phyloP scores from a whole-genome alignment of 2,797 vertebrate genomes.

The Xerus rutilus region DNA sequence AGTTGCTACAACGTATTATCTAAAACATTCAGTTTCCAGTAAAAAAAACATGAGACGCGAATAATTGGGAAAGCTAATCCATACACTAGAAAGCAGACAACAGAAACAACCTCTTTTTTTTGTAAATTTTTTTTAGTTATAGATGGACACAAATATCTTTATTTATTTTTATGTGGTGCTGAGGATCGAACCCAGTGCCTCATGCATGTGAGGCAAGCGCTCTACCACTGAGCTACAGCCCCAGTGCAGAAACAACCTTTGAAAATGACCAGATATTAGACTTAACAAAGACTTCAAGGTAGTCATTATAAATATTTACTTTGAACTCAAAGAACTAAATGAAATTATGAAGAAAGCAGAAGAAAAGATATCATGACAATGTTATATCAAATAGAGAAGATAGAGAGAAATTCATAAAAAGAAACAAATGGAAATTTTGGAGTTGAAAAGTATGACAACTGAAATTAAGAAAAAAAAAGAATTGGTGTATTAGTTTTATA shows the following conservation, averaged over 20 bases:
- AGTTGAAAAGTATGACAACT: not conserved
- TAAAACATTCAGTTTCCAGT: constrained; percentile 43
- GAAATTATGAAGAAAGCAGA: constrained; percentile 4
- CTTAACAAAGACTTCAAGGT: constrained; percentile 48
- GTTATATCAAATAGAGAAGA: not conserved
- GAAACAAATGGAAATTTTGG: not conserved
- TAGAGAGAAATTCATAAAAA: not conserved
- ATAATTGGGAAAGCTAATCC: not conserved
- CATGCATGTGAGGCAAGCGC: no score
- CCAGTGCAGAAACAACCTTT: not conserved
- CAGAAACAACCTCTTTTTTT: not conserved
- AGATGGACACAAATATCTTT: no score
- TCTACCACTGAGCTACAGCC: no score
- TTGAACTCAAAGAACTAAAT: constrained; percentile 18
- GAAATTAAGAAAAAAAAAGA: not conserved
- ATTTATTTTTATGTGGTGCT: no score
- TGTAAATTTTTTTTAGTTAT: no score
- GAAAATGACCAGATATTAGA: constrained; percentile 17
- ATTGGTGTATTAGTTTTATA: not conserved
- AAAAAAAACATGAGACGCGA: not conserved
- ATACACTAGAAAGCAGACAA: not conserved
- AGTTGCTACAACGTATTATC: constrained; percentile 4
- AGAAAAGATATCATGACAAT: not conserved
- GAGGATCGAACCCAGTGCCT: no score
- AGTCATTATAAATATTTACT: constrained; percentile 35